Evolutionary conservation across 2,888 invertebrate species (phyloP).

Genomic region (Melinopterus prodromus): DNA sequence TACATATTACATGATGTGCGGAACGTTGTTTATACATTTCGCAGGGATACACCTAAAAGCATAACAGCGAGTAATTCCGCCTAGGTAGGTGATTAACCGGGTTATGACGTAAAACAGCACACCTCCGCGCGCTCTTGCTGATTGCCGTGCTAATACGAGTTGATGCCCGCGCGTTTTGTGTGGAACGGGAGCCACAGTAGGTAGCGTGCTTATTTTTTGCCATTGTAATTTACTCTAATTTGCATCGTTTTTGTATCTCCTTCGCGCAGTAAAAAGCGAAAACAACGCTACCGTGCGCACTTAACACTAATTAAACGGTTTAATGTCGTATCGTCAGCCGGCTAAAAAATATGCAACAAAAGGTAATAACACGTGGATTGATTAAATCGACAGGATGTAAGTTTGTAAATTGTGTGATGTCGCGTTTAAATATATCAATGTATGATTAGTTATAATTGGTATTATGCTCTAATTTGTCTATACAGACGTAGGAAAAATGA

Average conservation of each 20-base stretch:
- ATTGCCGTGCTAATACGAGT: neutral
- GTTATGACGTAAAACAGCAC: slow-evolving; percentile 4
- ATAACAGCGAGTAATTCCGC: neutral
- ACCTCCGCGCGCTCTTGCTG: neutral
- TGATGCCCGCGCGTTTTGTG: neutral
- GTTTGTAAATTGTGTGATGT: neutral
- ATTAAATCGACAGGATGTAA: too few relatives aligned
- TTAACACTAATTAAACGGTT: neutral
- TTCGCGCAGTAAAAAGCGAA: neutral
- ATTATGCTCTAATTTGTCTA: neutral
- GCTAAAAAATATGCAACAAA: neutral
- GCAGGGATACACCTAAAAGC: neutral
- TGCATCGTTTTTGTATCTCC: neutral
- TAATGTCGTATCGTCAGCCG: neutral
- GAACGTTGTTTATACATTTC: neutral
- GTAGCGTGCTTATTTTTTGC: neutral
- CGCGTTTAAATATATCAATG: neutral
- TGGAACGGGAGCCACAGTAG: neutral
- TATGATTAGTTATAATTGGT: neutral
- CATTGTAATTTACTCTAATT: slow-evolving; percentile 4
- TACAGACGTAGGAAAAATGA: neutral
- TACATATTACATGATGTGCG: too few relatives aligned
- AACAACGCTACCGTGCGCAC: neutral
- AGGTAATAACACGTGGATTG: neutral
- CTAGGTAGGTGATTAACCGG: neutral